Base-by-base conservation (phyloP, 2,797 vertebrate species). In the Semotilus atromaculatus region DNA sequence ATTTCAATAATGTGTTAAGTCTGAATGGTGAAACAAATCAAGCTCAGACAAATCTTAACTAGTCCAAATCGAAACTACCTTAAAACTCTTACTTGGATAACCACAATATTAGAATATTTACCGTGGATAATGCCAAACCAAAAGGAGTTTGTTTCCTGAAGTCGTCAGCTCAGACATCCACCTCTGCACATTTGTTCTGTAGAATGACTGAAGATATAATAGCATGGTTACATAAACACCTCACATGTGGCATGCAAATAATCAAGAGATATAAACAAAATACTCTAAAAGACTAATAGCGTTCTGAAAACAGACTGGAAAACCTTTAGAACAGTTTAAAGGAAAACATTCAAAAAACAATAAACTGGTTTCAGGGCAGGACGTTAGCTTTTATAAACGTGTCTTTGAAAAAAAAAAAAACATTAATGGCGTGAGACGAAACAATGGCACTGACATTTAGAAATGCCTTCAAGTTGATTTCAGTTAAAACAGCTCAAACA, bases 181-280 rank as follows among this genome's bases (percentile, higher is more conserved):
- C 31, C 34, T 58, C 53, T 58, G 10, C 29, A 55, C 18, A 75
- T 21, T 9, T 74, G 34, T 23, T 53, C 48, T 34, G 26, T 58
- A 58, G 11, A 76, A 58, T 38, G 34, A 58, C 73, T 58, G 21
- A 36, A 76, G 1, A 67, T 23, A 21, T 53, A 36, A 36, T 2
- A 26, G 23, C 53, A 18, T n/a, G 23, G 53, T 9, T 38, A n/a
- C 13, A 6, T 58, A 26, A 76, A 76, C 13, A 10, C 34, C 21
- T 38, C 4, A 38, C 34, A 38, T 76, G 19, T 74, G 34, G 23
- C 53, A 76, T 76, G 74, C 74, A 76, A 76, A 76, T 76, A 21
- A 16, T 18, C 36, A 7, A 10, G 7, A 55, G 6, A 38, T 58
- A 55, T 38, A 36, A 58, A 38, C 23, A 38, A 53, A 48, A 53